Evolutionary conservation across 2,113 vertebrate species (phyloP).

Genomic region (cat (Felis catus)): F.catus_Fca126_mat1.0 CM031419.1:217293001-217293500

Average conservation of each 20-base stretch:
- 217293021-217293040: fast-evolving
- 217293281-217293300: fast-evolving
- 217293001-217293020: background rate
- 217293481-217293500: background rate
- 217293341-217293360: background rate
- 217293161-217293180: background rate
- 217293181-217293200: background rate
- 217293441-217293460: background rate
- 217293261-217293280: background rate
- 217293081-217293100: background rate
- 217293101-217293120: background rate
- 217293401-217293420: background rate
- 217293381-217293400: background rate
- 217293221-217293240: no score
- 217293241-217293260: background rate
- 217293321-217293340: background rate
- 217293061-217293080: no score
- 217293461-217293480: background rate
- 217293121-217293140: background rate
- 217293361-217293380: fast-evolving
- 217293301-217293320: fast-evolving
- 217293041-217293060: fast-evolving
- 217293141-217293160: background rate
- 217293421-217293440: background rate
- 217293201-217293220: background rate